phyloP scores from a whole-genome alignment of 2,797 vertebrate genomes.

The Paramormyrops hopkinsi region DNA sequence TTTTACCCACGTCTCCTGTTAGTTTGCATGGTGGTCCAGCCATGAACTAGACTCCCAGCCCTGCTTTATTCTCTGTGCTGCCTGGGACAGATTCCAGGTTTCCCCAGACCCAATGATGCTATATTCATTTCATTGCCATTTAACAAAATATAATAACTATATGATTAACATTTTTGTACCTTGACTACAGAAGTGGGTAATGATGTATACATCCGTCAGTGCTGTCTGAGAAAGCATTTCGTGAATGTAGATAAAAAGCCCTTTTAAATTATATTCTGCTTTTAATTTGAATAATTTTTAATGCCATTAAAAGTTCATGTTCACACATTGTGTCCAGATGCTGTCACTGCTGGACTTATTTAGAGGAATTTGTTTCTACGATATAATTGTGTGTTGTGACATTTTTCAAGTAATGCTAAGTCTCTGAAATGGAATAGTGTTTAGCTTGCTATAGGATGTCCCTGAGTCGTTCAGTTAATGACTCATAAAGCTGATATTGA shows the following conservation, averaged over 20 bases:
- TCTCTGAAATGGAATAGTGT: neutral
- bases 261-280: neutral
- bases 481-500: slow-evolving; percentile 17
- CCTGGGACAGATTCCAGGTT: neutral
- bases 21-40: neutral
- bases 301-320: neutral
- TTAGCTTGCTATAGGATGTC: neutral
- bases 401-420: neutral
- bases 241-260: neutral
- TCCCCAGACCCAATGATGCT: neutral
- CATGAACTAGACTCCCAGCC: neutral
- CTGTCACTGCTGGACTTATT: neutral
- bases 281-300: neutral
- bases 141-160: neutral
- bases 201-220: neutral
- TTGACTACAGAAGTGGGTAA: neutral
- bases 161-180: neutral
- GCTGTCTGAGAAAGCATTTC: neutral
- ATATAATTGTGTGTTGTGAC: slow-evolving; percentile 5
- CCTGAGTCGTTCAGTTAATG: slow-evolving; percentile 1
- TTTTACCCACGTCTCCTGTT: neutral
- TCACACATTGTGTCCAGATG: neutral
- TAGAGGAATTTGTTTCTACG: neutral
- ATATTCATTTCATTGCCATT: neutral
- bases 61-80: neutral